Evolutionary conservation across 2,888 invertebrate genomes (phyloP).

Genomic region (Baronia brevicornis): DNA sequence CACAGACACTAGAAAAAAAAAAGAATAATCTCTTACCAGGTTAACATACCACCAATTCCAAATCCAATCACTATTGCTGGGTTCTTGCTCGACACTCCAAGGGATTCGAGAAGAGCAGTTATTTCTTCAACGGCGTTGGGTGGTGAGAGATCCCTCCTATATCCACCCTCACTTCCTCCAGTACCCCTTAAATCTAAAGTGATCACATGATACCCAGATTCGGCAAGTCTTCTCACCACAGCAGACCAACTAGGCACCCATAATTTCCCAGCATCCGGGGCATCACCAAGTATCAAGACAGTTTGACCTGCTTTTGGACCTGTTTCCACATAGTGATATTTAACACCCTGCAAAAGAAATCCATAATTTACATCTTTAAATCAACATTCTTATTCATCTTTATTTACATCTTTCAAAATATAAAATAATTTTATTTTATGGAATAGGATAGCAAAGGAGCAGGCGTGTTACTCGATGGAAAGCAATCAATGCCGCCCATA

Average conservation of each 20-base stretch:
- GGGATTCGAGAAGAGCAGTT: conserved; percentile 41
- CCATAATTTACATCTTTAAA: not conserved
- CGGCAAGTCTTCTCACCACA: conserved; percentile 43
- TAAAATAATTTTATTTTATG: too few relatives aligned
- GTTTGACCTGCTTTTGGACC: conserved; percentile 50
- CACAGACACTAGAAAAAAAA: too few relatives aligned
- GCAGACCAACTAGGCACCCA: conserved; percentile 55
- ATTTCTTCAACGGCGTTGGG: conserved; percentile 57
- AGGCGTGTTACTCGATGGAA: too few relatives aligned
- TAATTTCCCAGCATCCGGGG: conserved; percentile 50
- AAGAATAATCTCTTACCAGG: conserved; percentile 47
- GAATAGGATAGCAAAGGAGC: too few relatives aligned
- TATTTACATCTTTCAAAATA: not conserved
- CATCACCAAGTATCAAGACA: conserved; percentile 57
- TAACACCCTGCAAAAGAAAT: conserved; percentile 47
- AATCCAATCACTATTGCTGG: conserved; percentile 60
- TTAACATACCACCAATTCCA: conserved; percentile 64
- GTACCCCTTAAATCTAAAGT: conserved; percentile 63
- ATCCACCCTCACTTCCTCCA: conserved; percentile 58
- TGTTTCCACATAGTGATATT: conserved; percentile 67
- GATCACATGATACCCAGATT: conserved; percentile 48
- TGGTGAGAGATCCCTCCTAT: conserved; percentile 47
- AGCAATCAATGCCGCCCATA: too few relatives aligned
- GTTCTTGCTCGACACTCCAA: conserved; percentile 46
- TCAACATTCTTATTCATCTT: not conserved